Evolutionary conservation across 2,888 invertebrate species (phyloP).

Genomic region (Formica aserva): DNA sequence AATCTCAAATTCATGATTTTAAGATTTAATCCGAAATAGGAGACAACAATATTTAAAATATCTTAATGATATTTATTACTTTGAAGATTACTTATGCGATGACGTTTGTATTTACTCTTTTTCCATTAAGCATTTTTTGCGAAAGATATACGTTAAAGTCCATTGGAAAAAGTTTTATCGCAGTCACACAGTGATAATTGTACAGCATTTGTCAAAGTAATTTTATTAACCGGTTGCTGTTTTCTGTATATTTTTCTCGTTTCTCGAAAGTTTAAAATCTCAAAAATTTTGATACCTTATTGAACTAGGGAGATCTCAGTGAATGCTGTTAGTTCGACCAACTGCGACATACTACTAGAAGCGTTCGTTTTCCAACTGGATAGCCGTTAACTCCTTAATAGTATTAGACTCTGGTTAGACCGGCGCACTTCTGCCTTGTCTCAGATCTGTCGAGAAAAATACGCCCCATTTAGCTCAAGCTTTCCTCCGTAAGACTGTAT

Average conservation of each 20-base stretch:
- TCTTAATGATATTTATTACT: background rate
- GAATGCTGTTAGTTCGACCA: conserved; percentile 64
- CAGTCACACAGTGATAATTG: background rate
- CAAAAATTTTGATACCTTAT: conserved; percentile 53
- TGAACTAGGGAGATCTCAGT: conserved; percentile 46
- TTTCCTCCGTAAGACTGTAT: conserved; percentile 44
- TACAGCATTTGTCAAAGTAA: background rate
- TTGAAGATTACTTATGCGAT: conserved; percentile 5
- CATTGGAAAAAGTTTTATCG: background rate
- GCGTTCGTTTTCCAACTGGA: conserved; percentile 79
- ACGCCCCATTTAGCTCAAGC: conserved; percentile 44
- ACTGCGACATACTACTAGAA: conserved; percentile 72
- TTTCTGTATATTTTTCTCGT: conserved; percentile 58
- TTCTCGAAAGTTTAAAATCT: conserved; percentile 44
- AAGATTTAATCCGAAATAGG: background rate
- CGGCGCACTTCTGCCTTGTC: conserved; percentile 77
- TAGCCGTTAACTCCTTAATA: conserved; percentile 84
- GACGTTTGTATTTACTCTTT: conserved; percentile 1
- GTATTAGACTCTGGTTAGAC: conserved; percentile 80
- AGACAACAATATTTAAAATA: background rate
- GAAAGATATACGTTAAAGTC: conserved; percentile 2
- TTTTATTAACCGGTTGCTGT: conserved; percentile 76
- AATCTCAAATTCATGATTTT: background rate
- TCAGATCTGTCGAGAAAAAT: conserved; percentile 72
- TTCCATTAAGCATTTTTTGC: conserved; percentile 8